Conservation (phyloP, 2,797 vertebrate genomes). For the Craterocephalus amniculus region DNA sequence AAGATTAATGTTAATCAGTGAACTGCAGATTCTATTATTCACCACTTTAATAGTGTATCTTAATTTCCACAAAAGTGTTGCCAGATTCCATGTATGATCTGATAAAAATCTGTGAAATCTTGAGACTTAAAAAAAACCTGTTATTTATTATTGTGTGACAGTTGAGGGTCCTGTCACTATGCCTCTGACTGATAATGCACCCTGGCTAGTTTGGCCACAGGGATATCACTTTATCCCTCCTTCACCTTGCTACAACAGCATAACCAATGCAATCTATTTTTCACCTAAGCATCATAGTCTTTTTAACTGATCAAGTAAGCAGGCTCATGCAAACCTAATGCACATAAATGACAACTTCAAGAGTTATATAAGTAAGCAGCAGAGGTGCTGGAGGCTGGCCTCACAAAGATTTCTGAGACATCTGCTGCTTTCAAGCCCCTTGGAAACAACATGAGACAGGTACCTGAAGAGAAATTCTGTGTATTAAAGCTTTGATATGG, state of each 20-base stretch:
- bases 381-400: slow-evolving; percentile 56
- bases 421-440: slow-evolving; percentile 49
- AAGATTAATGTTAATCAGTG: too few species aligned
- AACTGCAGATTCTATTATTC: too few species aligned
- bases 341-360: slow-evolving; percentile 68
- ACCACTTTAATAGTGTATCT: too few species aligned
- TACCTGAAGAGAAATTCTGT: slow-evolving; percentile 31
- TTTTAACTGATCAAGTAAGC: not conserved
- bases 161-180: too few species aligned
- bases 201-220: too few species aligned
- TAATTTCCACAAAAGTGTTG: too few species aligned
- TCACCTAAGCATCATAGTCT: not conserved
- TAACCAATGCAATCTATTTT: too few species aligned
- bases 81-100: not conserved
- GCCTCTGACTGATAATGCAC: too few species aligned
- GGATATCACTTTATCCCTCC: too few species aligned
- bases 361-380: slow-evolving; percentile 70
- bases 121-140: too few species aligned
- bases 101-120: not conserved
- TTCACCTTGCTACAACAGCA: too few species aligned
- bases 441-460: slow-evolving; percentile 23
- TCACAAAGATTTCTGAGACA: slow-evolving; percentile 49
- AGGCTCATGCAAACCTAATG: slow-evolving; percentile 23
- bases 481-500: slow-evolving; percentile 35
- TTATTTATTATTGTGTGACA: too few species aligned